These are phyloP conservation scores for Brachyrhaphis roseni DNA, from an alignment of 2,797 vertebrate genomes.

Conservation along the genomic window DNA sequence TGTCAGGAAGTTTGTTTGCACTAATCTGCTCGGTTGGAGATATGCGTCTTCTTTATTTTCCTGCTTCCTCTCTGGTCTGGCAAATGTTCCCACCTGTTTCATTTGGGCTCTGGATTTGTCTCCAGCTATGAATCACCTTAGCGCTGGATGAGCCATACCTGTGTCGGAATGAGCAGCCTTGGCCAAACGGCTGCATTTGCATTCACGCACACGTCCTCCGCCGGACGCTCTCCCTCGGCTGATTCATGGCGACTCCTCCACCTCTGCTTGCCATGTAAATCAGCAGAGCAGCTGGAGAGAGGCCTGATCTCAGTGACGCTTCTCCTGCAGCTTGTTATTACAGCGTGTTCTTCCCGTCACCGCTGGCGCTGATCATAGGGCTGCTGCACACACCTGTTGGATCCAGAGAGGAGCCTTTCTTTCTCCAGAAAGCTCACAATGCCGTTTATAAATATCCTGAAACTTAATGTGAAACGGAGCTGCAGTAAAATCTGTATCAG, in stretches of 20 bases:
- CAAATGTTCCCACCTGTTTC: conserved; percentile 26
- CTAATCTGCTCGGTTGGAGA: neutral
- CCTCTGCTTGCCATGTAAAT: conserved; percentile 58
- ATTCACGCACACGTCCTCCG: conserved; percentile 73
- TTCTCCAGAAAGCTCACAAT: neutral
- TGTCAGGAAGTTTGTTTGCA: neutral
- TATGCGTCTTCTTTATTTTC: neutral
- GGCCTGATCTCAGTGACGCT: conserved; percentile 9
- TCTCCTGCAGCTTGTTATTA: conserved; percentile 51
- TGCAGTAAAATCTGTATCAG: conserved; percentile 30
- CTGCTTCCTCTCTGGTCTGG: conserved; percentile 1
- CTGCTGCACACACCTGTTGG: conserved; percentile 50
- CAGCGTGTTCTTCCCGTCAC: conserved; percentile 27
- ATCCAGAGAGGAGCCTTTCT: conserved; percentile 29
- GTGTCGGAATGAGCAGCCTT: conserved; percentile 46
- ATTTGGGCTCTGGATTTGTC: conserved; percentile 18
- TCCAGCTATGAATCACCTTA: conserved; percentile 28
- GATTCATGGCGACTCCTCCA: conserved; percentile 69
- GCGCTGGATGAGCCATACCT: conserved; percentile 40
- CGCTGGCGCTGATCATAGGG: conserved; percentile 25
- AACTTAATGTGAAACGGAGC: conserved; percentile 29
- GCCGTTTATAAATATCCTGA: conserved; percentile 41
- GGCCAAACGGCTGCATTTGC: conserved; percentile 66
- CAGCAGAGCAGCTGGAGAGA: conserved; percentile 40
- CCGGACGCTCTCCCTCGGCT: conserved; percentile 31